Percentiles rank a stretch among this genome's conserved stretches.
These are phyloP conservation scores for Strigamia maritima DNA, from an alignment of 2,888 invertebrate genomes.

Conservation along the genomic window DNA sequence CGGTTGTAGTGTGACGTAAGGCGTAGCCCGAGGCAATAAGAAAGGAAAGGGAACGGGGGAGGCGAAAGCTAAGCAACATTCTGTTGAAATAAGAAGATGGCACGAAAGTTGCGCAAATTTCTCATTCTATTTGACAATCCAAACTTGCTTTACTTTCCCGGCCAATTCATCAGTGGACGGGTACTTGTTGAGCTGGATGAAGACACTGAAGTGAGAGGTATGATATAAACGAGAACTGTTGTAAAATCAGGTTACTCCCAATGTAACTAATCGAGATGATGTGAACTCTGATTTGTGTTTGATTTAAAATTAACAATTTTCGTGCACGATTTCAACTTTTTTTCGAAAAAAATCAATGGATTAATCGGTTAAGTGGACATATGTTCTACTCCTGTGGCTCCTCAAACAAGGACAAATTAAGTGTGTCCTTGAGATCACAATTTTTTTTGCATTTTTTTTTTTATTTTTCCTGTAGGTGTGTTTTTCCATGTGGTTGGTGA, in stretches of 20 bases:
- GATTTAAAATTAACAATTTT: not conserved
- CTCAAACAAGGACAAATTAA: not conserved
- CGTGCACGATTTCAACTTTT: not conserved
- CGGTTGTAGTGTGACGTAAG: not conserved
- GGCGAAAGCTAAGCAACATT: not conserved
- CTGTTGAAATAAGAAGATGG: constrained; percentile 43
- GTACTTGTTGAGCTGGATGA: constrained; percentile 89
- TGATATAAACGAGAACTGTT: not conserved
- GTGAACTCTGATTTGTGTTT: not conserved
- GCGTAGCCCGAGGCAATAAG: not conserved
- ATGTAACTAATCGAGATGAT: not conserved
- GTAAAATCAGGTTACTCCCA: not conserved
- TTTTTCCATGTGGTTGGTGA: constrained; percentile 93
- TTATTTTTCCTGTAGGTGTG: constrained; percentile 64
- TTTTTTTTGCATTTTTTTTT: constrained; percentile 33
- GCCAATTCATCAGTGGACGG: constrained; percentile 86
- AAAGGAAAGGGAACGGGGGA: not conserved
- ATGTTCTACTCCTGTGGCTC: not conserved
- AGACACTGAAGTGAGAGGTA: constrained; percentile 71
- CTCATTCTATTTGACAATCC: constrained; percentile 91
- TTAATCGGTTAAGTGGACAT: not conserved
- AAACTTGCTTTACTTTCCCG: constrained; percentile 86
- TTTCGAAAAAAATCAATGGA: not conserved
- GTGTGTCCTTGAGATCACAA: not conserved
- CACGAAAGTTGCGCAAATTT: constrained; percentile 80